These are phyloP conservation scores for Coilia nasus DNA, from an alignment of 2,797 vertebrate genomes.

Conservation along the genomic window DNA sequence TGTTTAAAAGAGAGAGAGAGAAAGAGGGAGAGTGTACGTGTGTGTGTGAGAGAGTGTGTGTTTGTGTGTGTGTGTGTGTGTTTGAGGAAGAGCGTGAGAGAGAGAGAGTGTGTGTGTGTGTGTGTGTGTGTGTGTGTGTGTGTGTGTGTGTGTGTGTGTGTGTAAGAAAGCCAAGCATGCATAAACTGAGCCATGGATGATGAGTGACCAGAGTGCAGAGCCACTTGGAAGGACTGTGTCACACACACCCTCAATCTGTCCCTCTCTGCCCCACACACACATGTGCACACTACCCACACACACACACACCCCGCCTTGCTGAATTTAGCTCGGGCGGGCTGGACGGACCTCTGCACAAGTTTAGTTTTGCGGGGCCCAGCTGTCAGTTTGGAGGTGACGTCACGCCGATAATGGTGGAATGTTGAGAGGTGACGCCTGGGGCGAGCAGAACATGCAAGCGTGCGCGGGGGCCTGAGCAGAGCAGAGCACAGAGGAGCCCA, in stretches of 20 bases:
- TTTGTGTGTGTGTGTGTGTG: too few species aligned
- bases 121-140: too few species aligned
- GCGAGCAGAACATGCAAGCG: neutral
- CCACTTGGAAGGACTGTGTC: neutral
- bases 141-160: conserved; percentile 40
- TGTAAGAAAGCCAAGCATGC: neutral
- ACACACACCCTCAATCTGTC: neutral
- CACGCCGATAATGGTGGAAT: conserved; percentile 17
- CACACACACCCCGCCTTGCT: neutral
- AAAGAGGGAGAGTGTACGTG: too few species aligned
- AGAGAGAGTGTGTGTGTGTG: neutral
- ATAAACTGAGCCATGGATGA: neutral
- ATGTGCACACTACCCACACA: neutral
- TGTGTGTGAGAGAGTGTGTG: too few species aligned
- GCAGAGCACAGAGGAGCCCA: too few species aligned
- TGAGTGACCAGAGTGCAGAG: neutral
- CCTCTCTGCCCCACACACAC: neutral
- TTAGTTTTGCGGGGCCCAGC: conserved; percentile 1
- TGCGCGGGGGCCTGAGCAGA: neutral
- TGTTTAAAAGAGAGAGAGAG: too few species aligned
- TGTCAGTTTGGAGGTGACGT: neutral
- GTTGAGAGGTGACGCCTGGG: conserved; percentile 12
- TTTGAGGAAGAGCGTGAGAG: conserved; percentile 21
- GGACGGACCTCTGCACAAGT: neutral
- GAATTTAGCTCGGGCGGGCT: neutral